Conservation (phyloP, 2,888 invertebrate genomes). For the Hirtodrosophila duncani region DNA sequence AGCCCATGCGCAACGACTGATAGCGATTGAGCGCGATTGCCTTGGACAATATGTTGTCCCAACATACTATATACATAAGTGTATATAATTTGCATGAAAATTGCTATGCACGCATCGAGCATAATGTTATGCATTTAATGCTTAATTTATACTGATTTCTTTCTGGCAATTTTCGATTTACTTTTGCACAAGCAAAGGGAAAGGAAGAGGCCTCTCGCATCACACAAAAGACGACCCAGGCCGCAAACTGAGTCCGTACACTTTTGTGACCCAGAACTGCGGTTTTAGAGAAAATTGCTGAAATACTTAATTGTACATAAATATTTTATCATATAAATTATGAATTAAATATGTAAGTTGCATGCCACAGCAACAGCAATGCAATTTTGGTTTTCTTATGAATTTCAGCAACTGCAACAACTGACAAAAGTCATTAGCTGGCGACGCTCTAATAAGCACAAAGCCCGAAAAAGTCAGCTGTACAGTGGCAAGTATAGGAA, state of each 20-base stretch:
- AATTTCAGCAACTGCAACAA: conserved; percentile 20
- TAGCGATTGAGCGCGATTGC: conserved; percentile 26
- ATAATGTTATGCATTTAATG: conserved; percentile 62
- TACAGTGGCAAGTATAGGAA: no score
- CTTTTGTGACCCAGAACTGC: conserved; percentile 1
- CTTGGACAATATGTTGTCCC: conserved; percentile 40
- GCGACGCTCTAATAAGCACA: conserved; percentile 46
- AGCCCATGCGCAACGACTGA: conserved; percentile 6
- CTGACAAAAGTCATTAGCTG: conserved; percentile 51
- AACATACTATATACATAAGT: conserved; percentile 44
- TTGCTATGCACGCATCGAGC: conserved; percentile 39
- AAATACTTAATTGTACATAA: conserved; percentile 49
- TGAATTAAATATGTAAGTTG: conserved; percentile 44
- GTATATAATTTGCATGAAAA: conserved; percentile 70
- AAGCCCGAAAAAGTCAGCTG: no score
- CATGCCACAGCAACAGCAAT: conserved; percentile 9
- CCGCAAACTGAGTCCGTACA: conserved; percentile 19
- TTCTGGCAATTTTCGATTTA: conserved; percentile 29
- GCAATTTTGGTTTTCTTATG: conserved; percentile 13
- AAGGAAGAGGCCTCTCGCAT: conserved; percentile 7
- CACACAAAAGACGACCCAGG: conserved; percentile 32
- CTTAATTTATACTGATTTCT: conserved; percentile 64
- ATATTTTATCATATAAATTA: conserved; percentile 61
- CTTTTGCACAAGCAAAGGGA: conserved; percentile 21
- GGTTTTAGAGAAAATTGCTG: background rate